Conservation (phyloP, 2,797 vertebrate species). For the Valencia hispanica region DNA sequence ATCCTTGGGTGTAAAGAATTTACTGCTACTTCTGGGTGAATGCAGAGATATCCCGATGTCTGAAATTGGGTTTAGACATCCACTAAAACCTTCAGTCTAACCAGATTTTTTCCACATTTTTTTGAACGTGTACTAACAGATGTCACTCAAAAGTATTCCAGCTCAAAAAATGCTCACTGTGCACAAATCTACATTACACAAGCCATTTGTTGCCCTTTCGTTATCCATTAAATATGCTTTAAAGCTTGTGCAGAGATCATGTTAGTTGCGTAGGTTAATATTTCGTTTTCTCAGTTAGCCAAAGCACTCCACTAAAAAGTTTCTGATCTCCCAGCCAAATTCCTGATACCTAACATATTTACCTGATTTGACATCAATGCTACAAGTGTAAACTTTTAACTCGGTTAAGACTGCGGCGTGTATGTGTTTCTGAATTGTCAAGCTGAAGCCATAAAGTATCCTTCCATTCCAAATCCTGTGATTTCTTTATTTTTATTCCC, state of each 20-base stretch:
- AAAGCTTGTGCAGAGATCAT: neutral
- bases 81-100: neutral
- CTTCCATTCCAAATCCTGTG: constrained; percentile 38
- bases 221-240: neutral
- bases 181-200: neutral
- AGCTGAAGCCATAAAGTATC: constrained; percentile 26
- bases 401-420: neutral
- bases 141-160: neutral
- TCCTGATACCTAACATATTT: neutral
- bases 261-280: neutral
- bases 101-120: neutral
- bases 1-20: neutral
- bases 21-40: neutral
- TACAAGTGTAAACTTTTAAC: neutral
- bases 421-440: neutral
- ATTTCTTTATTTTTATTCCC: constrained; percentile 56
- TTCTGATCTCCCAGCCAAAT: neutral
- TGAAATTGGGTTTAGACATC: neutral
- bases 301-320: neutral
- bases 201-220: neutral
- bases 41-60: neutral
- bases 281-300: neutral
- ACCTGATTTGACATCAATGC: neutral
- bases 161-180: neutral
- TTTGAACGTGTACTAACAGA: neutral